Base-by-base conservation (phyloP, 2,888 invertebrate species). In the Brachycybe producta region DNA sequence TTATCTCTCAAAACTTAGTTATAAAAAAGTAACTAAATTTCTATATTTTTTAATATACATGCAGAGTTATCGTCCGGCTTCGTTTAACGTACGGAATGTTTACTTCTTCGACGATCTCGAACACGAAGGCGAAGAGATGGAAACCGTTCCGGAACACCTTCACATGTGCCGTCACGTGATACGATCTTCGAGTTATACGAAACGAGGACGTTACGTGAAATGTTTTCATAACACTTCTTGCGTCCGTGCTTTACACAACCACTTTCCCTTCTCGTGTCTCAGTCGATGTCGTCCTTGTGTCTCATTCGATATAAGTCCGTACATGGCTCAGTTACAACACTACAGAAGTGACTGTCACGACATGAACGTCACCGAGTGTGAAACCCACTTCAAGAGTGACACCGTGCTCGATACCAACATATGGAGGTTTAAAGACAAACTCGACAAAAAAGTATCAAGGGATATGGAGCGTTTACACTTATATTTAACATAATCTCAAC, bases 141-240 rank as follows among this genome's bases (percentile, higher is more conserved):
- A 42, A n/a, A 57, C 58, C 8, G 59, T 61, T 5, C 61, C 61
- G 0, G 49, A 52, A 4, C 58, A 58, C 38, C 40, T 61, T 23
- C 60, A 61, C 53, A 61, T 61, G 61, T 40, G 58, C 35, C 87
- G 87, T 68, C 88, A 90, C 70, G 87, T 88, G 39, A 84, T 86
- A 67, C 76, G 90, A 50, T 82, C 87, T 57, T 80, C 80, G 64
- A 90, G 90, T 70, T 90, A 85, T 70, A 90, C 90, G 5, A 87
- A 87, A 67, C 88, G 88, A 5, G 86, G 88, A 60, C 85, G 85
- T 68, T 90, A 88, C 70, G 83, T 90, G 57, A 91, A 91, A 70
- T 88, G 90, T 67, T 91, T 91, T 73, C 90, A 90, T 69, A 84
- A 88, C 70, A 85, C 90, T 28, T 84, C 84, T 61, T 79, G 84